Evolutionary conservation across 2,888 invertebrate species (phyloP), one percentile per base, ranked within the genome.

Genomic region (Pseudococcus jackbeardsleyi): DNA sequence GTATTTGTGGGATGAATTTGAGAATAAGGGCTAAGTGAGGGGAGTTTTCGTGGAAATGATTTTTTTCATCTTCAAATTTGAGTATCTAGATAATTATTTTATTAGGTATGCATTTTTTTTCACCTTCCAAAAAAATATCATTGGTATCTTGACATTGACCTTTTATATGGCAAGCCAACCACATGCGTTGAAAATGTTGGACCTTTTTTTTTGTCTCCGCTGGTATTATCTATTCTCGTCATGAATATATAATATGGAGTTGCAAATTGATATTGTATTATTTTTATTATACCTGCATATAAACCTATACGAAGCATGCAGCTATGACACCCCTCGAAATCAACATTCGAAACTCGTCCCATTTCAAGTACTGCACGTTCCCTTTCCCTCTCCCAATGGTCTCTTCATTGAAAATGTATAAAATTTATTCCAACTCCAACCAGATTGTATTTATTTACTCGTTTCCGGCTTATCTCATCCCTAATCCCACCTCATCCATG

Each of bases 391-490:
- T 1, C 68, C 8, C 59, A 59, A n/a, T n/a, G n/a, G 5, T 8
- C 59, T 5, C 59, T 7, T 59, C 59, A 17, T 59, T 64, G 19
- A 19, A 64, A 64, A 64, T 64, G 6, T 59, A 19, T 59, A 19
- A 64, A 64, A 82, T 82, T 82, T 82, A 82, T 82, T 82, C 79
- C 79, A 46, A 82, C 46, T 82, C 42, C 79, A 82, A 82, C 79
- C 79, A 82, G 79, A 82, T 82, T 82, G 79, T 46, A 82, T 79
- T 79, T 82, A 82, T 82, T 82, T 82, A 46, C 79, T 82, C 79
- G 79, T 82, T 82, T 82, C 79, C 79, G 79, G 79, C 79, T 82
- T 82, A 82, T 82, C 79, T 82, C 19, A 46, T 46, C 79, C 79
- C 46, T 82, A 82, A 82, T 82, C 79, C 79, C 79, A 46, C 79